Evolutionary conservation across 1,140 invertebrate species (phyloP).

Genomic region (Heliconius melpomene): DNA sequence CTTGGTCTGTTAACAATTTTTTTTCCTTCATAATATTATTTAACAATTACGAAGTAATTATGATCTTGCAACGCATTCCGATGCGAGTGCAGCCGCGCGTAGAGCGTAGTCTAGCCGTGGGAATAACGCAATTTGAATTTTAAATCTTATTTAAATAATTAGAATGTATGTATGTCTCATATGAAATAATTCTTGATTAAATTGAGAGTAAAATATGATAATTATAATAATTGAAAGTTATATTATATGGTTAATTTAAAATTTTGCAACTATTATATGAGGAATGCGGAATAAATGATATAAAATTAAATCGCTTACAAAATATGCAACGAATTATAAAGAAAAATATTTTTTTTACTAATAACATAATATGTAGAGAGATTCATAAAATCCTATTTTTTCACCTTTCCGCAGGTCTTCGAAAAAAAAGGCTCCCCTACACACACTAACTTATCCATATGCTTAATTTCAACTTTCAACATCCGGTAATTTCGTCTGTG

Average conservation of each 20-base stretch:
- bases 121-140: slow-evolving; percentile 38
- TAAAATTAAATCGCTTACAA: too few relatives aligned
- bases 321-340: too few relatives aligned
- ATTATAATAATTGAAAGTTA: neutral
- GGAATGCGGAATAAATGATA: too few relatives aligned
- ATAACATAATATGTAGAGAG: too few relatives aligned
- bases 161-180: neutral
- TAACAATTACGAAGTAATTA: slow-evolving; percentile 42
- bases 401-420: too few relatives aligned
- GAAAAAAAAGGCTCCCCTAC: too few relatives aligned
- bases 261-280: neutral
- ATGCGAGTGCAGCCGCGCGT: slow-evolving; percentile 42
- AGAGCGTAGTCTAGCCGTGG: slow-evolving; percentile 42
- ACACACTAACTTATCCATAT: too few relatives aligned
- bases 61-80: slow-evolving; percentile 46
- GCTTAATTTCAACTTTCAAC: too few relatives aligned
- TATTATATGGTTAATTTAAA: neutral
- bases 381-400: too few relatives aligned
- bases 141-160: neutral
- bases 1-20: slow-evolving; percentile 23
- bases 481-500: too few relatives aligned
- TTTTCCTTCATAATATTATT: slow-evolving; percentile 39
- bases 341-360: too few relatives aligned
- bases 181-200: neutral
- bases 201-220: neutral